A percentile compares a stretch with the other conserved stretches of the same genome.
Evolutionary conservation across 35 echinoderm and acorn worm genomes (phyloP).

Genomic region (Apostichopus parvimensis): DNA sequence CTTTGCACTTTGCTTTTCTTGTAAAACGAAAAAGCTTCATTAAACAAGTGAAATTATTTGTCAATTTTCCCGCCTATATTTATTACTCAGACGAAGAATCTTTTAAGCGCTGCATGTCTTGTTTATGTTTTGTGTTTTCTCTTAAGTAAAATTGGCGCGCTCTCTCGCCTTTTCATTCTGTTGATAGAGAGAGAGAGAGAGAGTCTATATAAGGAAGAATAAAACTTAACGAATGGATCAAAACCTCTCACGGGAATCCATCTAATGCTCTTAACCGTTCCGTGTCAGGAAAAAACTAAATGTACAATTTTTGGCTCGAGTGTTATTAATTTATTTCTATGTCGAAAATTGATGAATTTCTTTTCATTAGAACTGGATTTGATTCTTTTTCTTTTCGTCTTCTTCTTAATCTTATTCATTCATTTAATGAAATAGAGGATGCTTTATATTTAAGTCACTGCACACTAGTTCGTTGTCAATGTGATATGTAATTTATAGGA

Average conservation of each 20-base stretch:
- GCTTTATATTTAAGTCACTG: too few species aligned
- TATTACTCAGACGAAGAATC: not conserved
- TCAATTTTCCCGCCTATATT: slow-evolving; percentile 12
- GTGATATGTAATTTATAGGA: too few species aligned
- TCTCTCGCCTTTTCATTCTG: not conserved
- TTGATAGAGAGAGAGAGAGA: not conserved
- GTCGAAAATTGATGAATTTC: too few species aligned
- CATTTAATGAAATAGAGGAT: too few species aligned
- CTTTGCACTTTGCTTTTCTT: not conserved
- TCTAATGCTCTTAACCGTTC: slow-evolving; percentile 1
- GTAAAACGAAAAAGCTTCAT: not conserved
- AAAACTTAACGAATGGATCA: not conserved
- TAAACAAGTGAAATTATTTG: slow-evolving; percentile 16
- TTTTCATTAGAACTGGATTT: too few species aligned
- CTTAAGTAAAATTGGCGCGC: not conserved
- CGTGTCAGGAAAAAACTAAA: not conserved
- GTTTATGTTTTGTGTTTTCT: not conserved
- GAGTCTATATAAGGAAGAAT: not conserved
- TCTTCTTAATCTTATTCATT: too few species aligned
- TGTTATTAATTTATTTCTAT: not conserved
- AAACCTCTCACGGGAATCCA: not conserved
- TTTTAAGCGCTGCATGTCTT: not conserved
- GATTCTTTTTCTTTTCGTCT: too few species aligned
- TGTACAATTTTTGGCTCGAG: not conserved
- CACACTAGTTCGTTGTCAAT: too few species aligned